Conservation (phyloP, 2,888 invertebrate species). For the Lysandra coridon region DNA sequence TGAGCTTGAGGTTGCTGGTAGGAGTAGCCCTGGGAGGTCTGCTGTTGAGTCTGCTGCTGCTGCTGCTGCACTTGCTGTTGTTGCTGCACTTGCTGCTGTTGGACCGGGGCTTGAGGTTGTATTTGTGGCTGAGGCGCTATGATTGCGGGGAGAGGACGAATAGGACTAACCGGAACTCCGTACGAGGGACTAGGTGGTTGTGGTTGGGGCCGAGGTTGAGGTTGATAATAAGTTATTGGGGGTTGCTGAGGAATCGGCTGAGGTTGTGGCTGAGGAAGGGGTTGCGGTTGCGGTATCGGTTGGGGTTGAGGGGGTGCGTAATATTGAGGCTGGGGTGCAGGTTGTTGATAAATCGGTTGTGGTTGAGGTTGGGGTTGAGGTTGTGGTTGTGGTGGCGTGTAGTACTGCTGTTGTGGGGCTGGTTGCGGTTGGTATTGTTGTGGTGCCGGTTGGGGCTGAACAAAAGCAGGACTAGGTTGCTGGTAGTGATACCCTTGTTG, state of each 20-base stretch:
- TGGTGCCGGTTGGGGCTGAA: constrained; percentile 30
- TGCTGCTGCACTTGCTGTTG: constrained; percentile 32
- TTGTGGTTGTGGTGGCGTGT: constrained; percentile 30
- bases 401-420: constrained; percentile 31
- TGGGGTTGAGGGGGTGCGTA: constrained; percentile 38
- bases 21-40: constrained; percentile 42
- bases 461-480: constrained; percentile 29
- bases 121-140: constrained; percentile 38
- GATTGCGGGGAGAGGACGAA: constrained; percentile 36
- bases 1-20: constrained; percentile 44
- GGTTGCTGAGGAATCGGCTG: constrained; percentile 43
- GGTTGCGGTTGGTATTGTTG: constrained; percentile 34
- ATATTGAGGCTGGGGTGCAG: constrained; percentile 31
- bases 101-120: constrained; percentile 25
- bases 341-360: not conserved
- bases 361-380: constrained; percentile 28
- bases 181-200: constrained; percentile 36
- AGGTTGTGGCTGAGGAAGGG: constrained; percentile 35
- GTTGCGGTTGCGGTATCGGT: constrained; percentile 32
- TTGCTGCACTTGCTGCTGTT: constrained; percentile 31
- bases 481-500: constrained; percentile 37
- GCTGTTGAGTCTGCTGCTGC: constrained; percentile 36
- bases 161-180: constrained; percentile 34
- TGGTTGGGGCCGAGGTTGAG: constrained; percentile 35
- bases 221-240: constrained; percentile 16